Percentiles rank a stretch among this genome's conserved stretches.
phyloP scores from a whole-genome alignment of 2,888 invertebrate genomes.

The Epistrophe grossulariae region DNA sequence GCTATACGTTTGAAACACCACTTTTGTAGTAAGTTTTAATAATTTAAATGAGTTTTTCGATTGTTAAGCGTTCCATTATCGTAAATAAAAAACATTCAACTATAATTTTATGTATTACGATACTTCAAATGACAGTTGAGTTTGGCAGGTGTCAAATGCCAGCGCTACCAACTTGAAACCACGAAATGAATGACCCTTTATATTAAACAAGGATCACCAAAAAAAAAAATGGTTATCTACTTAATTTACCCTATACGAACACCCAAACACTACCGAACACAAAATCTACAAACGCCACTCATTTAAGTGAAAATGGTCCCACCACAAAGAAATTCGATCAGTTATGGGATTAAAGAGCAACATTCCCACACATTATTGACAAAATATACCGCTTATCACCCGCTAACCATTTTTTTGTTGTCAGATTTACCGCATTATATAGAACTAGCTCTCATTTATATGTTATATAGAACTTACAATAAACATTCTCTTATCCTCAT shows the following conservation, averaged over 20 bases:
- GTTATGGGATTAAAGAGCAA: not conserved
- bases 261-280: not conserved
- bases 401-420: not conserved
- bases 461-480: not conserved
- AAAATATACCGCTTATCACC: slow-evolving; percentile 3
- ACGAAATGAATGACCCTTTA: no score
- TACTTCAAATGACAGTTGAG: no score
- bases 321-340: not conserved
- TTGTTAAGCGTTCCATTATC: no score
- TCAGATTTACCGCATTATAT: not conserved
- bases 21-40: no score
- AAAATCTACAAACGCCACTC: not conserved
- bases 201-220: no score
- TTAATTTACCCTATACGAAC: not conserved
- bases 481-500: slow-evolving; percentile 34
- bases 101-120: no score
- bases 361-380: slow-evolving; percentile 10
- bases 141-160: no score
- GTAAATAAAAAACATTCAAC: no score
- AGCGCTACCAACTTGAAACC: no score
- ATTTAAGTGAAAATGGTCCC: slow-evolving; percentile 6
- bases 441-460: not conserved
- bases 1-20: no score
- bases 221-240: not conserved
- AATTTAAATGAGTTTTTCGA: no score